Conservation (phyloP, 2,888 invertebrate genomes). For the Diogma glabrata region DNA sequence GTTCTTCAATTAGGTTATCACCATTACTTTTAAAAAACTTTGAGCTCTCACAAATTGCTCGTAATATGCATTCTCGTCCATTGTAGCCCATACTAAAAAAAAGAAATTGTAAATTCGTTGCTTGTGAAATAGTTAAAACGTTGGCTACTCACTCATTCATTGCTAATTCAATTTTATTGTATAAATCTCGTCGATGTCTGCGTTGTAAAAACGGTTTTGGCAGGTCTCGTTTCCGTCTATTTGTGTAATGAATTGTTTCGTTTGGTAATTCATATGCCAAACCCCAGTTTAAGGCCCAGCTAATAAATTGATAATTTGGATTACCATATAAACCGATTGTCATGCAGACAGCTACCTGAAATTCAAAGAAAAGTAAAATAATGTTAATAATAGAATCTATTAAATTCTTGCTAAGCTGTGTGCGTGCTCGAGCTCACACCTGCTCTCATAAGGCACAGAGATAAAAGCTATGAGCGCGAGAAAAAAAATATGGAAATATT, state of each 20-base stretch:
- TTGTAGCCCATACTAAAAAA: constrained; percentile 60
- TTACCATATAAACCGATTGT: constrained; percentile 47
- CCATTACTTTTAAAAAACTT: constrained; percentile 48
- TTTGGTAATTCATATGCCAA: constrained; percentile 53
- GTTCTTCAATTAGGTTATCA: constrained; percentile 54
- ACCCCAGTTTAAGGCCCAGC: constrained; percentile 58
- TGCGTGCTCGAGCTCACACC: too few species aligned
- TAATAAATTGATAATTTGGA: constrained; percentile 45
- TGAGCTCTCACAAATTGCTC: constrained; percentile 62
- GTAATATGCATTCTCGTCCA: constrained; percentile 56
- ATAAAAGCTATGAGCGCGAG: too few species aligned
- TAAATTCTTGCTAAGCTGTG: too few species aligned
- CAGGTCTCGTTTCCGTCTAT: constrained; percentile 20
- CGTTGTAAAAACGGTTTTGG: constrained; percentile 39
- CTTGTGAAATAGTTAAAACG: not conserved
- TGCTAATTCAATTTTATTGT: constrained; percentile 53
- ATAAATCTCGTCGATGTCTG: constrained; percentile 53
- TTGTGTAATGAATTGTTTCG: constrained; percentile 28
- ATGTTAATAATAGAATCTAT: too few species aligned
- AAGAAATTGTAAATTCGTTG: constrained; percentile 1
- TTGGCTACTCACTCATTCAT: constrained; percentile 51
- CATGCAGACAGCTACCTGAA: constrained; percentile 47
- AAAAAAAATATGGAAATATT: too few species aligned
- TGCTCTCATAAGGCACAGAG: too few species aligned
- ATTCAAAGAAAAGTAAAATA: too few species aligned